Base-by-base conservation (phyloP, 2,113 vertebrate genomes). In the Brienomyrus longianalis region DNA sequence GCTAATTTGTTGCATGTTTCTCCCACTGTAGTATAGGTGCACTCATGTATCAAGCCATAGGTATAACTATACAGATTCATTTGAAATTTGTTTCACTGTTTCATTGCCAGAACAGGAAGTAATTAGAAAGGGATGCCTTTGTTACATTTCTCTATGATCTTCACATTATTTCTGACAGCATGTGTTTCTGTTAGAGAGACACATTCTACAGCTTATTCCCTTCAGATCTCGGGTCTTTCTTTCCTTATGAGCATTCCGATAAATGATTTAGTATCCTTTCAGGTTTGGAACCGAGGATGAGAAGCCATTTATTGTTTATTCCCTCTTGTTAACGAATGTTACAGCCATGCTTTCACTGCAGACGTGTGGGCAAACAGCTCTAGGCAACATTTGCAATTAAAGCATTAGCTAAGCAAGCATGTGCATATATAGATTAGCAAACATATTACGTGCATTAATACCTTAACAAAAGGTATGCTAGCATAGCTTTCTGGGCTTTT, bases 321-420 rank as follows among this genome's bases (percentile, higher is more conserved):
- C 45, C 48, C 90, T 54, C 91, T 66, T 89, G 39, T 80, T 88
- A 74, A 66, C 52, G 1, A 9, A 9, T 85, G 51, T 86, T 84
- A 70, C 83, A 27, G 15, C 83, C 89, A 89, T 62, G 56, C 89
- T 89, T 86, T 77, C 3, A 88, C 89, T 83, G 84, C 87, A 77
- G 86, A 74, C 56, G 21, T 23, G 54, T 59, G 88, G 62, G 45
- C 47, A 17, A 90, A 77, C 52, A 13, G 54, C 90, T 90, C 88
- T 91, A 88, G 90, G 62, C 0, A 0, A 87, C 87, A 77, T 83
- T 88, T 39, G 7, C 92, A 11, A 56, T 21, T 92, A 83, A 92
- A 92, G 83, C 47, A 13, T 21, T 35, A 27, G 47, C 8, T 27
- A 66, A 66, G 62, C n/a, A 27, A 11, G 62, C n/a, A 70, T 31